phyloP scores from a whole-genome alignment of 2,888 invertebrate species.

The Eristalis pertinax region DNA sequence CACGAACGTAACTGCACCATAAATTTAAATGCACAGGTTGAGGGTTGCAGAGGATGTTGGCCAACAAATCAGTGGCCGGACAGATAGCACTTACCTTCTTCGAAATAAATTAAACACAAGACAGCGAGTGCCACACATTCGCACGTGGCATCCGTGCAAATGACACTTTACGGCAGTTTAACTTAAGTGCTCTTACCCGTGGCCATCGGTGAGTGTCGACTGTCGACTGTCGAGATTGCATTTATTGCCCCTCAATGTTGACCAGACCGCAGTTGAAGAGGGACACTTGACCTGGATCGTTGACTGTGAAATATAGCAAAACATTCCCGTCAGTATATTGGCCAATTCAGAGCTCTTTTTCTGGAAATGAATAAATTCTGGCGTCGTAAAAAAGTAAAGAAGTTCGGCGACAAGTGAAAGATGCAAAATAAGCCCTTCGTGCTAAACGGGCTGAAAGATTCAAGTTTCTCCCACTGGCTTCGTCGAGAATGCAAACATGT shows the following conservation, averaged over 20 bases:
- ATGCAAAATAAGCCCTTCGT: slow-evolving; percentile 48
- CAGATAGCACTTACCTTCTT: slow-evolving; percentile 21
- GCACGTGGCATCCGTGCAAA: slow-evolving; percentile 12
- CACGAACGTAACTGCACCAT: background rate
- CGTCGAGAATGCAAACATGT: slow-evolving; percentile 52
- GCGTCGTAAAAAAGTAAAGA: background rate
- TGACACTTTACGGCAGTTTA: slow-evolving; percentile 34
- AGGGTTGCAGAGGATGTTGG: background rate
- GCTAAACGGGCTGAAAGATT: no score
- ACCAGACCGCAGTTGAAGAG: background rate
- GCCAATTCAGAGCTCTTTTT: background rate
- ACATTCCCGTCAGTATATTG: background rate
- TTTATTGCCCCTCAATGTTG: slow-evolving; percentile 13
- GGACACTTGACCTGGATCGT: background rate
- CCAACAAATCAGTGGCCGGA: slow-evolving; percentile 30
- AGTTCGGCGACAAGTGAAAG: slow-evolving; percentile 3
- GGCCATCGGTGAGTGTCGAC: slow-evolving; percentile 14
- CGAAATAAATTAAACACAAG: slow-evolving; percentile 17
- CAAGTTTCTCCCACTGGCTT: background rate
- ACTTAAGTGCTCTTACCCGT: slow-evolving; percentile 45
- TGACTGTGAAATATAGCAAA: background rate
- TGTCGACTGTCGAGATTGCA: slow-evolving; percentile 23
- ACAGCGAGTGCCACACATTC: background rate
- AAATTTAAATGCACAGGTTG: slow-evolving; percentile 21
- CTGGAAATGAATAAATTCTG: background rate